Evolutionary conservation across 2,113 vertebrate species (phyloP), one percentile per base, ranked within the genome.

Genomic region (Rhynchomys soricoides): DNA sequence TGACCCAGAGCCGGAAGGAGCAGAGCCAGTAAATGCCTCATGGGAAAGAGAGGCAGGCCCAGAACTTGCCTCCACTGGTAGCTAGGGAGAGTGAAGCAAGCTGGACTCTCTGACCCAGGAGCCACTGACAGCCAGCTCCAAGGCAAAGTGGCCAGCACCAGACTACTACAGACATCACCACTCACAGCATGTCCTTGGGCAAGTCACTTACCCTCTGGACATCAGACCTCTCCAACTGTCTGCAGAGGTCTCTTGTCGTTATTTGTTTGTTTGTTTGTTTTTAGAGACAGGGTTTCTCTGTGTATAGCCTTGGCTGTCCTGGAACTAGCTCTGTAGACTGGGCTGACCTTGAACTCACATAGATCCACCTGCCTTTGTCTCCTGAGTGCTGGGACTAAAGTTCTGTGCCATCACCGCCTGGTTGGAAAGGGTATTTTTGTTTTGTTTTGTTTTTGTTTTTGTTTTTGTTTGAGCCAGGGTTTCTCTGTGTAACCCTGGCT

Each of bases 1-100:
- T 96, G 97, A 97, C 94, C 97, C 91, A 57, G 78, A 48, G 45
- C 95, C 91, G 48, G 88, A 97, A 95, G 85, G 93, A 96, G 70
- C 92, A 95, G 95, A 96, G 92, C 96, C 94, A 95, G 89, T 86
- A 95, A 97, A 95, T 96, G 95, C 86, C 77, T 95, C 94, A 86
- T 96, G 97, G 96, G 82, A 95, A 94, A 93, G 81, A 95, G 86
- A 95, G 52, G 94, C 93, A 86, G 89, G 91, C 52, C 88, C 48
- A 86, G 89, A 87, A 86, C 77, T 90, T 62, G 70, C 81, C 81
- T 82, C 64, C 43, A 2, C 2, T 85, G 59, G 79, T 50, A 74
- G 22, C 43, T 0, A 22, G 40, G 64, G 48, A 90, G 59, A 74
- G 34, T 55, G 43, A 95, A 96, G 92, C 88, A 89, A 95, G 40